phyloP scores from a whole-genome alignment of 2,888 invertebrate species.

The Aricia artaxerxes region DNA sequence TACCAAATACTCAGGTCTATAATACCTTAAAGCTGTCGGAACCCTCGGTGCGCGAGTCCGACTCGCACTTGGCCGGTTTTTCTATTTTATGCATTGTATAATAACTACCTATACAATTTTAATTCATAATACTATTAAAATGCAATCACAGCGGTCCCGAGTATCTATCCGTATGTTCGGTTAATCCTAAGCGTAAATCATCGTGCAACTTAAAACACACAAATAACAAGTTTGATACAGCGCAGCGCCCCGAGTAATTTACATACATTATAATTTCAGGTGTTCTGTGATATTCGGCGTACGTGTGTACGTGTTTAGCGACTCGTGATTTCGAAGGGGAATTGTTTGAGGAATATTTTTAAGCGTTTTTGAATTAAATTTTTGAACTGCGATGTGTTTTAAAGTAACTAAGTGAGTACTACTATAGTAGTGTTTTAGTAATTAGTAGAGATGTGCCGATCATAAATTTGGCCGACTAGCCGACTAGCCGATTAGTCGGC shows the following conservation, averaged over 20 bases:
- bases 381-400: neutral
- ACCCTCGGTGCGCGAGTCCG: no score
- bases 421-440: no score
- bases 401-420: no score
- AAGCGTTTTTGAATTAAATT: conserved; percentile 6
- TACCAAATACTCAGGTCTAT: no score
- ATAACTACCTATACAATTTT: neutral
- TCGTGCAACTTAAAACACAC: conserved; percentile 71
- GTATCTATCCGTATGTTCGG: conserved; percentile 43
- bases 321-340: conserved; percentile 36
- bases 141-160: neutral
- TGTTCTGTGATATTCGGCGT: conserved; percentile 48
- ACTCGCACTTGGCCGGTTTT: no score
- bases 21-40: no score
- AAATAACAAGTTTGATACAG: conserved; percentile 80
- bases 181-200: conserved; percentile 68
- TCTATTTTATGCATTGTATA: no score
- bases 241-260: conserved; percentile 67
- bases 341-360: conserved; percentile 22
- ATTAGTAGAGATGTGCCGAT: no score
- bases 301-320: conserved; percentile 37
- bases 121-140: neutral
- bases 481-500: no score
- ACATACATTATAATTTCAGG: conserved; percentile 80
- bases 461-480: no score